Percentiles rank a stretch among this genome's conserved stretches.
These are phyloP conservation scores for Marronus borbonicus DNA, from an alignment of 2,888 invertebrate genomes.

Conservation along the genomic window DNA sequence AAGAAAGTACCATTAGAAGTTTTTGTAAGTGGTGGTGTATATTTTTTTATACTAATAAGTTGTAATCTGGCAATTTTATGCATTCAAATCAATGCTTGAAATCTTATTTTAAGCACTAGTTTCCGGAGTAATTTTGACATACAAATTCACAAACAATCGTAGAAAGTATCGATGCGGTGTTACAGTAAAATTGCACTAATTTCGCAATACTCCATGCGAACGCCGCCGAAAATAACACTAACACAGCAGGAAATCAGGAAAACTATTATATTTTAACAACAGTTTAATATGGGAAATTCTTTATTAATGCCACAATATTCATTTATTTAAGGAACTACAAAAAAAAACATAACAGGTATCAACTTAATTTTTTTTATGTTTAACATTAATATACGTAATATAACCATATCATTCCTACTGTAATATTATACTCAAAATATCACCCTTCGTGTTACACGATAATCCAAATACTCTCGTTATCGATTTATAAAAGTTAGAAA, in stretches of 20 bases:
- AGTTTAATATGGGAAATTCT: not conserved
- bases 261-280: not conserved
- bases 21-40: no score
- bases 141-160: no score
- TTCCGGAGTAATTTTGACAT: no score
- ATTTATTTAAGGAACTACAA: slow-evolving; percentile 17
- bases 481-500: slow-evolving; percentile 18
- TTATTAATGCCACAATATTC: slow-evolving; percentile 16
- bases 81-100: no score
- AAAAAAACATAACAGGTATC: slow-evolving; percentile 19
- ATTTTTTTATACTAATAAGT: no score
- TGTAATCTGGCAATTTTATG: no score
- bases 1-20: no score
- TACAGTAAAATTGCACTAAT: no score
- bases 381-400: slow-evolving; percentile 21
- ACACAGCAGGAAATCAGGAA: not conserved
- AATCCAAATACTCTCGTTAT: slow-evolving; percentile 7
- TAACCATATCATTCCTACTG: slow-evolving; percentile 2
- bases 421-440: slow-evolving; percentile 23
- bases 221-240: no score
- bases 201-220: no score
- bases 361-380: slow-evolving; percentile 13
- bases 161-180: no score
- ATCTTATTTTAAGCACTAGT: no score
- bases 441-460: slow-evolving; percentile 9